phyloP scores from a whole-genome alignment of 2,797 vertebrate genomes.

The Perdix hodgsoniae region DNA sequence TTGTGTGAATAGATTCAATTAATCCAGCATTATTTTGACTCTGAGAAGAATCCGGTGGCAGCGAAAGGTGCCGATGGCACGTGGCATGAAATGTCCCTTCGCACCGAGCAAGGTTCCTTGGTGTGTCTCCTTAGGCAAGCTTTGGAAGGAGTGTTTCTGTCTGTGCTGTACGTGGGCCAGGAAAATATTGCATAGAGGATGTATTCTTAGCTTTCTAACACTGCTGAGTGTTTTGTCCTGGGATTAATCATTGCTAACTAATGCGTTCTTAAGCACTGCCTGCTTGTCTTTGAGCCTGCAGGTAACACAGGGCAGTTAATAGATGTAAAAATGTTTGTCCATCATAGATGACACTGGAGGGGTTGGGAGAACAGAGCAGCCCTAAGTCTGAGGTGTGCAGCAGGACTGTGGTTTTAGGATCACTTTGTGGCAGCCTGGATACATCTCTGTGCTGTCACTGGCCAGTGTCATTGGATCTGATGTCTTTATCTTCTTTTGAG shows the following conservation, averaged over 20 bases:
- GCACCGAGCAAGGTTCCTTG: background rate
- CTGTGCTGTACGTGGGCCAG: background rate
- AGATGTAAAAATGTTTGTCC: rapidly evolving
- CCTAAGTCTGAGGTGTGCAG: background rate
- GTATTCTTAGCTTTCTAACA: background rate
- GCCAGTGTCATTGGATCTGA: background rate
- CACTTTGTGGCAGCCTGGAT: background rate
- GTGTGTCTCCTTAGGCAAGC: background rate
- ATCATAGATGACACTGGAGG: background rate
- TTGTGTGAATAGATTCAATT: background rate
- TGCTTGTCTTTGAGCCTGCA: background rate
- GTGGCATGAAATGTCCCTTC: background rate
- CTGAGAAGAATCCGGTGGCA: background rate
- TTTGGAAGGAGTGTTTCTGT: background rate
- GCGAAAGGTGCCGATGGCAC: background rate
- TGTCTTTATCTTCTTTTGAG: background rate
- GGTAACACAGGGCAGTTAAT: background rate
- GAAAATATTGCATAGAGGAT: background rate
- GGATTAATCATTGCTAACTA: background rate
- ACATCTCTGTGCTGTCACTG: background rate
- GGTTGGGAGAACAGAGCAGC: background rate
- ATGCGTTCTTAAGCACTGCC: background rate
- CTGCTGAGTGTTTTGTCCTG: background rate
- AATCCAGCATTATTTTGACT: background rate
- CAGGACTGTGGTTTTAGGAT: background rate